Evolutionary conservation across 2,113 vertebrate genomes (phyloP).

Genomic region (Pardalotus punctatus): DNA sequence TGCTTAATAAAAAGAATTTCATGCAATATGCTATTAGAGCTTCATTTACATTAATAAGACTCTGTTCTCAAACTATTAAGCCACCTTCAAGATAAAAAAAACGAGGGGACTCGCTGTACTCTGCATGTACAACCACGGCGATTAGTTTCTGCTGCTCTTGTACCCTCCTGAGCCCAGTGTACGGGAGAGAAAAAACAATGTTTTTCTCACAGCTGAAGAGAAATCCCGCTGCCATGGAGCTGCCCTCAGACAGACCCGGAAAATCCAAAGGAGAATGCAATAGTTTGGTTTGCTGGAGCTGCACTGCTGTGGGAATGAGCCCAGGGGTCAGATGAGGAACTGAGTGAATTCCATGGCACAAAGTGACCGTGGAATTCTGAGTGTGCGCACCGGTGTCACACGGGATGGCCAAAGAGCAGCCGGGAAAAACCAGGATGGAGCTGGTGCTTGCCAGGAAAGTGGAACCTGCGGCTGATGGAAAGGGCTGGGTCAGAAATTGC

Average conservation of each 20-base stretch:
- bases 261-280: not conserved
- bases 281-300: not conserved
- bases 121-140: not conserved
- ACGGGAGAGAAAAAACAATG: not conserved
- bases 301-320: not conserved
- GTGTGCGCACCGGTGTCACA: not conserved
- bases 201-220: not conserved
- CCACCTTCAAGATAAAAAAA: slow-evolving; percentile 40
- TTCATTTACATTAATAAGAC: slow-evolving; percentile 54
- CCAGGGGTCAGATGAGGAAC: not conserved
- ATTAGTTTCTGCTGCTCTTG: slow-evolving; percentile 14
- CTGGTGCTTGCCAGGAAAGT: too few species aligned
- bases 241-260: not conserved
- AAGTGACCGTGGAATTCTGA: not conserved
- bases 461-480: rapidly evolving
- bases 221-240: not conserved
- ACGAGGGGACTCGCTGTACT: not conserved
- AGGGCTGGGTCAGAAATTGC: not conserved
- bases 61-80: slow-evolving; percentile 37
- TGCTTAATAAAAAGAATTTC: slow-evolving; percentile 44
- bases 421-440: not conserved
- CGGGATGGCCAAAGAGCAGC: not conserved
- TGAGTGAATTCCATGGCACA: not conserved
- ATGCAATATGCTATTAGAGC: slow-evolving; percentile 33
- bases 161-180: not conserved